Evolutionary conservation across 2,888 invertebrate genomes (phyloP).

Genomic region (Xestia xanthographa): DNA sequence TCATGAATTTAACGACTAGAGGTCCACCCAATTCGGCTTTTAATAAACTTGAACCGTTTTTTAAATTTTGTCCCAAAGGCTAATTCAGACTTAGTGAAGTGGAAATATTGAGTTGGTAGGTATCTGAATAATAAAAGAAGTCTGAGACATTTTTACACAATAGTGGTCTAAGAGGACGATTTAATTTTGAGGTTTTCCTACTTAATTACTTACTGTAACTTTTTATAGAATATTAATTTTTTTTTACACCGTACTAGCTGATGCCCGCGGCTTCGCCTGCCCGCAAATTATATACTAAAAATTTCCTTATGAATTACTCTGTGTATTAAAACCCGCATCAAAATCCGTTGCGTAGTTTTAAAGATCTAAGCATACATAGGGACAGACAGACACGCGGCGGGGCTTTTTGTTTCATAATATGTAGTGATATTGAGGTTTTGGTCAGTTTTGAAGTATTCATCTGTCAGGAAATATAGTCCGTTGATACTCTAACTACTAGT

Average conservation of each 20-base stretch:
- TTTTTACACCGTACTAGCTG: conserved; percentile 4
- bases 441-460: not conserved
- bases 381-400: no score
- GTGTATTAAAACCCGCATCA: no score
- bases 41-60: conserved; percentile 59
- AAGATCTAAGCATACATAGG: no score
- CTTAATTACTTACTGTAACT: conserved; percentile 15
- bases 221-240: conserved; percentile 22
- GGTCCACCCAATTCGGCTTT: conserved; percentile 46
- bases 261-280: no score
- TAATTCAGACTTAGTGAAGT: conserved; percentile 61
- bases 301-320: no score
- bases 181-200: conserved; percentile 31
- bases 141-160: conserved; percentile 55
- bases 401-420: no score
- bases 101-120: conserved; percentile 65
- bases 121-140: conserved; percentile 62
- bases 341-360: no score
- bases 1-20: conserved; percentile 50
- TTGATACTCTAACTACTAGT: not conserved
- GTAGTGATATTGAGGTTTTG: no score
- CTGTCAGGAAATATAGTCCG: not conserved
- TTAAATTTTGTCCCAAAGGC: conserved; percentile 51
- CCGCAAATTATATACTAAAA: no score
- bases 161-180: conserved; percentile 36